A percentile compares a stretch with the other conserved stretches of the same genome.
phyloP scores from a whole-genome alignment of 2,113 vertebrate genomes.

The Podiceps cristatus region DNA sequence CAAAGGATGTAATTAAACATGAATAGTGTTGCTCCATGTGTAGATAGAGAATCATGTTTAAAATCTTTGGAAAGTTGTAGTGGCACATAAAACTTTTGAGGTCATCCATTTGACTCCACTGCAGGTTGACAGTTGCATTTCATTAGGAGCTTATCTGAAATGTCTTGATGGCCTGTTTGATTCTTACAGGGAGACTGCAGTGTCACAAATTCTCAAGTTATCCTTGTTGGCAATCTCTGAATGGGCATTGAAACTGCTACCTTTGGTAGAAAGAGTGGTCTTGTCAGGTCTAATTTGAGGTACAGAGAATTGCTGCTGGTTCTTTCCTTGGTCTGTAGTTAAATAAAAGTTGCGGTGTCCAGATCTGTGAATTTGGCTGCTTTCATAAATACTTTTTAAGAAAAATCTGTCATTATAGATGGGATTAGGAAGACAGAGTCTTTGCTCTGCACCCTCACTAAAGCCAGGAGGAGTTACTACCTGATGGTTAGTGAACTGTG shows the following conservation, averaged over 20 bases:
- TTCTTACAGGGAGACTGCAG: neutral
- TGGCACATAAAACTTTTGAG: neutral
- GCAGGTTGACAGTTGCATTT: neutral
- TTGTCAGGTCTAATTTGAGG: conserved; percentile 2
- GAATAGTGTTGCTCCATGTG: neutral
- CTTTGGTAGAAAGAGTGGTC: neutral
- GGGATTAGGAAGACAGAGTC: neutral
- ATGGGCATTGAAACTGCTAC: neutral
- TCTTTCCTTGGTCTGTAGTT: neutral
- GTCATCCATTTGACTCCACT: neutral
- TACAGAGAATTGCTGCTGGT: neutral
- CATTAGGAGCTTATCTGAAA: neutral
- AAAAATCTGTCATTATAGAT: neutral
- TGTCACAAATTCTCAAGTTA: neutral
- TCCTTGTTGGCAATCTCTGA: neutral
- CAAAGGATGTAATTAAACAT: neutral
- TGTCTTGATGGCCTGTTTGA: neutral
- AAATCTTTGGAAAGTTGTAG: neutral
- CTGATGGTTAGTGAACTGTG: neutral
- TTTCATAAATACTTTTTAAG: neutral
- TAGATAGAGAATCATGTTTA: neutral
- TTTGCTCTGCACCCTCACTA: neutral
- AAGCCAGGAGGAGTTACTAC: neutral
- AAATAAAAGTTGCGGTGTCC: neutral
- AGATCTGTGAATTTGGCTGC: neutral